phyloP scores from a whole-genome alignment of 2,113 vertebrate genomes.

The Equus przewalskii region DNA sequence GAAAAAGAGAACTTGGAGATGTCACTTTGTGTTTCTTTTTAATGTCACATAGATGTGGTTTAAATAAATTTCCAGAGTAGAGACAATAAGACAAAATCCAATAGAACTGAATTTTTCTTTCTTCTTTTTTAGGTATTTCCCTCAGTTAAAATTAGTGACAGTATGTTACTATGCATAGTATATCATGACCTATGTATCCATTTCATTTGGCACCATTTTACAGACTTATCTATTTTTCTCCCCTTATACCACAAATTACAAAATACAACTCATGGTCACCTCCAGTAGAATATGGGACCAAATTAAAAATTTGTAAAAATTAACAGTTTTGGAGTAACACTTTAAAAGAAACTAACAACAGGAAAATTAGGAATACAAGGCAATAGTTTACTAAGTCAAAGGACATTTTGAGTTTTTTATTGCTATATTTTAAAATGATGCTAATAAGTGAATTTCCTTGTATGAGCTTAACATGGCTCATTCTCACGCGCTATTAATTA shows the following conservation, averaged over 20 bases:
- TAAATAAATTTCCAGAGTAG: background rate
- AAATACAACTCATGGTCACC: background rate
- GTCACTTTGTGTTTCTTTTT: background rate
- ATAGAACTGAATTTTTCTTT: background rate
- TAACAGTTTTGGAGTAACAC: background rate
- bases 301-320: background rate
- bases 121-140: background rate
- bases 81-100: background rate
- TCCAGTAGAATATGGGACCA: background rate
- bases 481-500: background rate
- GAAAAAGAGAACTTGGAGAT: background rate
- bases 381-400: background rate
- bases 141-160: background rate
- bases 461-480: background rate
- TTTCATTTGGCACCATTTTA: background rate
- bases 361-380: background rate
- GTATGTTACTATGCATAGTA: background rate
- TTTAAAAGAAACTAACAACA: background rate
- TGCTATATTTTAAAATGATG: slow-evolving; percentile 2
- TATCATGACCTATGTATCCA: background rate
- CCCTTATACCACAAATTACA: background rate
- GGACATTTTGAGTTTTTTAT: background rate
- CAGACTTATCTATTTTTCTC: background rate
- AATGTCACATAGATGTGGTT: background rate
- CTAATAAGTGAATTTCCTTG: background rate